Percentiles rank a stretch among this genome's conserved stretches.
Conservation (phyloP, 2,888 invertebrate species). For the Clunio marinus region DNA sequence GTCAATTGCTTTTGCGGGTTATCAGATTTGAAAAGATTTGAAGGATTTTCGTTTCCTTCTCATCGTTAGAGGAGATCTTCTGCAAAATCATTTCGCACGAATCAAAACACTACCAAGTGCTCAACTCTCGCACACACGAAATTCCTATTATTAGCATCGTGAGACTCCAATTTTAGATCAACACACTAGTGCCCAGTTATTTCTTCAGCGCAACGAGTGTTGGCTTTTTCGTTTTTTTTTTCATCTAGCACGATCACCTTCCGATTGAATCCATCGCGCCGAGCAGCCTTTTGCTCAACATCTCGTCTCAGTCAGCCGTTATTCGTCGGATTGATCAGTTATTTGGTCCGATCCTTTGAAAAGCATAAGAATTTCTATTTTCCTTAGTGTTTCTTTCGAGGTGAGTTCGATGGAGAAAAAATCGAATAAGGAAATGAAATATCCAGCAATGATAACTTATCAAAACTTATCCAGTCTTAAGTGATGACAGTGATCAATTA, state of each 20-base stretch:
- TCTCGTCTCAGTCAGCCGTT: slow-evolving; percentile 50
- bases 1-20: not conserved
- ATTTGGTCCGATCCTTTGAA: slow-evolving; percentile 49
- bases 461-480: not conserved
- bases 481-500: not conserved
- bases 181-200: slow-evolving; percentile 39
- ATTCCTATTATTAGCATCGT: slow-evolving; percentile 33
- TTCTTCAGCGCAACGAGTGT: not conserved
- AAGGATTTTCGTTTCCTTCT: not conserved
- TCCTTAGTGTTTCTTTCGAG: slow-evolving; percentile 50
- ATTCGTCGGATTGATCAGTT: slow-evolving; percentile 53
- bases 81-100: not conserved
- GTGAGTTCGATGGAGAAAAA: slow-evolving; percentile 46
- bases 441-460: slow-evolving; percentile 17
- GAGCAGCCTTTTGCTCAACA: slow-evolving; percentile 30
- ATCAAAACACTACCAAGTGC: not conserved
- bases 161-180: slow-evolving; percentile 35
- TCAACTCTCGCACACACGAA: slow-evolving; percentile 24
- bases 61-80: slow-evolving; percentile 3
- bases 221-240: too few species aligned
- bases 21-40: not conserved
- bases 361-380: slow-evolving; percentile 45
- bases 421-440: not conserved
- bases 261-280: slow-evolving; percentile 28
- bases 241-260: slow-evolving; percentile 25